Evolutionary conservation across 2,888 invertebrate species (phyloP), one percentile per base, ranked within the genome.

Genomic region (Perithous albicinctus): DNA sequence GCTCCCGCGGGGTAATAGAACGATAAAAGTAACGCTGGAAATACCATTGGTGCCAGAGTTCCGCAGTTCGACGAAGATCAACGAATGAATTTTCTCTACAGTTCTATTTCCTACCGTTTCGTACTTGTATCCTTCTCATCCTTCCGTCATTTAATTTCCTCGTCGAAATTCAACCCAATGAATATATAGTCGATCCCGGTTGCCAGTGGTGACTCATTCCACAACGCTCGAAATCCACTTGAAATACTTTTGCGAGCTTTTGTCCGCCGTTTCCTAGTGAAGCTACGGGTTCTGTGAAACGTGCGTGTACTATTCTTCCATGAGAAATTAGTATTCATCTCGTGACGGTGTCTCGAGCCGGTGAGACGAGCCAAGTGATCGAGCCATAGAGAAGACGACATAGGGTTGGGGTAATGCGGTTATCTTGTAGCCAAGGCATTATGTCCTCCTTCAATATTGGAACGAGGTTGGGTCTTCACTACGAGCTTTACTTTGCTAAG

Each of bases 391-490:
- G 78, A 72, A 72, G 48, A 29, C 10, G 38, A 35, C 41, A 26
- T 59, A 72, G 63, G 77, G 83, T 77, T 51, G 78, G 84, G 85
- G 85, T 90, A 90, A 91, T 89, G 87, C 89, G 87, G 88, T 90
- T 91, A 89, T 87, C 89, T 88, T 85, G 88, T 89, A 89, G 85
- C 85, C 79, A 73, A 81, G 73, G 88, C 87, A 88, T 90, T 90
- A 89, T 91, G 90, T 89, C 88, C 87, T 87, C 86, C 87, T 88
- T 90, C 88, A 87, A 89, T 89, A 90, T 89, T 88, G 88, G 84
- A 88, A 87, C 86, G 80, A 82, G 69, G 18, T 63, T 74, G 64
- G n/a, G 63, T 43, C 41, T 56, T 66, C 78, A 79, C 77, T 69
- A 78, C 38, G 59, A 80, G 66, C 78, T 69, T 66, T 54, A 74